Evolutionary conservation across 2,797 vertebrate species (phyloP).

Genomic region (Gadopsis bispinosus): DNA sequence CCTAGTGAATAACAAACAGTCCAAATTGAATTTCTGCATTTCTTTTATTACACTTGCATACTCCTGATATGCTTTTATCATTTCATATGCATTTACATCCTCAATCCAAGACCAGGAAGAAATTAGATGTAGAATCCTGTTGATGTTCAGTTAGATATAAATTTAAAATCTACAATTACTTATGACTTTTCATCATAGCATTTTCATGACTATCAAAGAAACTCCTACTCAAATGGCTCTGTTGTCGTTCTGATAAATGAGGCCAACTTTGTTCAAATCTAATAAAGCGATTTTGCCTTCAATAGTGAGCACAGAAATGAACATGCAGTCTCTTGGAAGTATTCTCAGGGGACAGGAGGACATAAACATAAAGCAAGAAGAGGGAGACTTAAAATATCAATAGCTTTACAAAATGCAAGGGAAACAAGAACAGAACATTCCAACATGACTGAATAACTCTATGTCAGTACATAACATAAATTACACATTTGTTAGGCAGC

Average conservation of each 20-base stretch:
- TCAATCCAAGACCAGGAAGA: conserved; percentile 41
- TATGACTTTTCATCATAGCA: conserved; percentile 62
- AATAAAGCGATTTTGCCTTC: conserved; percentile 64
- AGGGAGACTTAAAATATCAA: conserved; percentile 40
- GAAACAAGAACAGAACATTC: conserved; percentile 38
- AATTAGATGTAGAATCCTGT: conserved; percentile 49
- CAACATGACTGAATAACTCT: conserved; percentile 26
- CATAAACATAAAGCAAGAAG: conserved; percentile 62
- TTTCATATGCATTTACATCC: conserved; percentile 51
- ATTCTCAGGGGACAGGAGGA: conserved; percentile 64
- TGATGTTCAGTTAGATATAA: conserved; percentile 60
- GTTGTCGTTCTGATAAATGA: conserved; percentile 61
- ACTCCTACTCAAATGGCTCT: conserved; percentile 50
- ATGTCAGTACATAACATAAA: conserved; percentile 4
- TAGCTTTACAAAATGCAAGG: conserved; percentile 34
- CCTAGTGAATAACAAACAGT: conserved; percentile 40
- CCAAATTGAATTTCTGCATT: conserved; percentile 48
- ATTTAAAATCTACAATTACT: conserved; percentile 58
- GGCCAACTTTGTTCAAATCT: conserved; percentile 64
- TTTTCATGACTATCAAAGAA: conserved; percentile 69
- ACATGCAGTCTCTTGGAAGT: conserved; percentile 59
- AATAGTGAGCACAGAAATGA: conserved; percentile 54
- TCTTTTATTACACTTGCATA: conserved; percentile 47
- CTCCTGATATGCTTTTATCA: conserved; percentile 53
- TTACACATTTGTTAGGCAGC: background rate